Percentiles rank a stretch among this genome's conserved stretches.
Conservation (phyloP, 1,140 invertebrate genomes). For the Thalassaphorura encarpata region DNA sequence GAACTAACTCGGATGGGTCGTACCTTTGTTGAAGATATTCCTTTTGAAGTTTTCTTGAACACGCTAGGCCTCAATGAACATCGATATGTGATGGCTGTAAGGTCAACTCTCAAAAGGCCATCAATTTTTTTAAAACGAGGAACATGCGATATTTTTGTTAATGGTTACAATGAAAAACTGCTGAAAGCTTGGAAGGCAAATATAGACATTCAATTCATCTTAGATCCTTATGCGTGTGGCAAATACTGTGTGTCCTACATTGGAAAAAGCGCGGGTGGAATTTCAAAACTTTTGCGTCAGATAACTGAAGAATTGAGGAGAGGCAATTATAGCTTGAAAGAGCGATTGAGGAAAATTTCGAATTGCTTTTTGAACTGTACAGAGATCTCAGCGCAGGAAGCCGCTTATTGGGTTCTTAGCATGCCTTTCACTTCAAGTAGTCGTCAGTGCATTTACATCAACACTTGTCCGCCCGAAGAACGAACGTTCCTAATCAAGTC, state of each 20-base stretch:
- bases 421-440: constrained; percentile 27
- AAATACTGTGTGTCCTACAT: constrained; percentile 32
- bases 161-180: constrained; percentile 33
- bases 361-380: constrained; percentile 34
- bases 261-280: constrained; percentile 13
- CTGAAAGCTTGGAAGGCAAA: constrained; percentile 32
- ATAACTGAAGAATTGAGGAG: neutral
- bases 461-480: constrained; percentile 11
- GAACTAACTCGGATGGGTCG: neutral
- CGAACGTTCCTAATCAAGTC: constrained; percentile 11
- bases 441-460: constrained; percentile 15
- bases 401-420: constrained; percentile 30
- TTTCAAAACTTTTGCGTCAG: constrained; percentile 24
- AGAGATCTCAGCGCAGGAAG: constrained; percentile 35
- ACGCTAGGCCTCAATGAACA: neutral
- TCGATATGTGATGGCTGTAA: constrained; percentile 7
- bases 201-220: constrained; percentile 36
- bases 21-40: constrained; percentile 4
- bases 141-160: constrained; percentile 28
- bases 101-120: constrained; percentile 4
- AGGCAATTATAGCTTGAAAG: constrained; percentile 5
- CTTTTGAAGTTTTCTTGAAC: neutral
- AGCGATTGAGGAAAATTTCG: constrained; percentile 31
- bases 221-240: constrained; percentile 33
- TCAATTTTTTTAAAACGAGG: constrained; percentile 24